Evolutionary conservation across 2,797 vertebrate genomes (phyloP).

Genomic region (Parauchenoglanis punctatus): DNA sequence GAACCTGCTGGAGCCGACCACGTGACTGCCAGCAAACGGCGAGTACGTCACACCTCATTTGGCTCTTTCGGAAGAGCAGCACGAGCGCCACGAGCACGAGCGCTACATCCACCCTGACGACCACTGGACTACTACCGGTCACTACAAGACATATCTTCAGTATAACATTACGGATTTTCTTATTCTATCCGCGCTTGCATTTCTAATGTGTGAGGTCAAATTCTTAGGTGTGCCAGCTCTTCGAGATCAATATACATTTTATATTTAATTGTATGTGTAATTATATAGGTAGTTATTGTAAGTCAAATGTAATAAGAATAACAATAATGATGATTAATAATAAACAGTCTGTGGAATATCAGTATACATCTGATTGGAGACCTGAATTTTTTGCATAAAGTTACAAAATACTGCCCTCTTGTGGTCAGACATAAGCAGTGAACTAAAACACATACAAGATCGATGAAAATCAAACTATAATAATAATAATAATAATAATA

Average conservation of each 20-base stretch:
- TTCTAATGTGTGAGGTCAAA: background rate
- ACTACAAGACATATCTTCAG: background rate
- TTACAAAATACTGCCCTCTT: slow-evolving; percentile 21
- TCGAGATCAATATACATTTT: background rate
- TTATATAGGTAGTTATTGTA: background rate
- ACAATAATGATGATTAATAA: background rate
- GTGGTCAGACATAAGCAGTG: slow-evolving; percentile 14
- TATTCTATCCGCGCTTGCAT: background rate
- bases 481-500: background rate
- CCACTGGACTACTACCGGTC: background rate
- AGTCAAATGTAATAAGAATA: background rate
- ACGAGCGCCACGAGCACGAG: background rate
- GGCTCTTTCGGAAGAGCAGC: background rate
- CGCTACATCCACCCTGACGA: background rate
- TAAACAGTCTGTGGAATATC: background rate
- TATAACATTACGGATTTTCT: background rate
- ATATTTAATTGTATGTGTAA: background rate
- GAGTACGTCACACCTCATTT: slow-evolving; percentile 66
- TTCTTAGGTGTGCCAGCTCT: background rate
- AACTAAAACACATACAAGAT: background rate
- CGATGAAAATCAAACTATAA: background rate
- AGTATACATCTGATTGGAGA: background rate
- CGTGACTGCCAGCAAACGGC: slow-evolving; percentile 74
- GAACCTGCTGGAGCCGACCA: slow-evolving; percentile 68
- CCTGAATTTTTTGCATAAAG: background rate